A percentile compares a stretch with the other conserved stretches of the same genome.
These are phyloP conservation scores for Tipula helvola DNA, from an alignment of 2,888 invertebrate genomes.

Conservation along the genomic window DNA sequence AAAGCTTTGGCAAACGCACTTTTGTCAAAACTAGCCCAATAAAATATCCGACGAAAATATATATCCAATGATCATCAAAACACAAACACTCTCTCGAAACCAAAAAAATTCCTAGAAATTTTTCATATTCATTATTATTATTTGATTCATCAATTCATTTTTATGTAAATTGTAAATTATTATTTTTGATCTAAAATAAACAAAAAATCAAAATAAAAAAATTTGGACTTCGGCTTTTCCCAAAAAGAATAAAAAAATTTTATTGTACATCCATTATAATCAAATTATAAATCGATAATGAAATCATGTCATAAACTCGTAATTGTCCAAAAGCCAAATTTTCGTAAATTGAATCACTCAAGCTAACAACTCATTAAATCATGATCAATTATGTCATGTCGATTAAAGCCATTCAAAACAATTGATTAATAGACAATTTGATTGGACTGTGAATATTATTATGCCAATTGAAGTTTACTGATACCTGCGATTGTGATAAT, in stretches of 20 bases:
- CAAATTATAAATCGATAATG: too few species aligned
- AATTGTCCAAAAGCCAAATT: neutral
- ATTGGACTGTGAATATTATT: neutral
- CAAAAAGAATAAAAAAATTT: too few species aligned
- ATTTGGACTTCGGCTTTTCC: neutral
- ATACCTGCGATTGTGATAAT: neutral
- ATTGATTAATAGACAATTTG: neutral
- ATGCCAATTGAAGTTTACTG: neutral
- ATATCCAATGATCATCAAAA: neutral
- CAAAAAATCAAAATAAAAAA: neutral
- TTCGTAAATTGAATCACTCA: neutral
- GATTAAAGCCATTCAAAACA: too few species aligned
- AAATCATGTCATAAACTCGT: neutral
- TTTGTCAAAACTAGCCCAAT: neutral
- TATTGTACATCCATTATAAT: neutral
- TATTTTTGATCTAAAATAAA: neutral
- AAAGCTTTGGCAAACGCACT: conserved; percentile 7
- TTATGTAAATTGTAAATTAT: neutral
- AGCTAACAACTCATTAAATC: neutral
- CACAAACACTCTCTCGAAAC: neutral
- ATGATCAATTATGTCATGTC: neutral
- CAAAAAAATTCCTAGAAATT: neutral
- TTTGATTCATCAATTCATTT: neutral
- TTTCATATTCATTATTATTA: neutral
- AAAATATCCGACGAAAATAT: neutral